These are phyloP conservation scores for Monodelphis domestica DNA, from an alignment of 2,797 vertebrate species.

Conservation along the genomic window DNA sequence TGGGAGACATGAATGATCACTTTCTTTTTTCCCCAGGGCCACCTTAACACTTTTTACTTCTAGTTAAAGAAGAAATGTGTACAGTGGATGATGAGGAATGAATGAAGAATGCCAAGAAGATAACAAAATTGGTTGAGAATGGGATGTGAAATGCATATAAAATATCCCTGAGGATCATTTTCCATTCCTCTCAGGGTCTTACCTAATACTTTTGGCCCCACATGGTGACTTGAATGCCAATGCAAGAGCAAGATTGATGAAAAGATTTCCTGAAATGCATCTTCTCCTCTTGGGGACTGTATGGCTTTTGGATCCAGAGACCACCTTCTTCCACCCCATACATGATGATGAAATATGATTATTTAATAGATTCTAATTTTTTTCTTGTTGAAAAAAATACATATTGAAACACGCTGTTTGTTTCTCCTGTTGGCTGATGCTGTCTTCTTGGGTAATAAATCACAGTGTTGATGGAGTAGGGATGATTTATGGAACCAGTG, in stretches of 20 bases:
- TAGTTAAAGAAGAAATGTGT: neutral
- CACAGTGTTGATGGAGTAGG: slow-evolving; percentile 30
- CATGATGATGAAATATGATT: too few relatives aligned
- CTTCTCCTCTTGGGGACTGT: neutral
- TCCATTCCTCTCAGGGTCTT: fast-evolving
- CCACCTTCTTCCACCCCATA: neutral
- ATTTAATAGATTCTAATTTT: neutral
- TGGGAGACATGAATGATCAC: neutral
- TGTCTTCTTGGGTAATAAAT: slow-evolving; percentile 50
- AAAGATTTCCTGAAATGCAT: neutral
- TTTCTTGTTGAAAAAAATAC: neutral
- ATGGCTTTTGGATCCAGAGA: neutral
- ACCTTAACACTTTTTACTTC: neutral
- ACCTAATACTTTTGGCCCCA: neutral
- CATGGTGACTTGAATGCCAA: neutral
- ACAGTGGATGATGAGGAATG: neutral
- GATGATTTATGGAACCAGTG: slow-evolving; percentile 45
- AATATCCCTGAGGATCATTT: neutral
- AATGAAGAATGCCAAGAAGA: neutral
- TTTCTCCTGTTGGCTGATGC: slow-evolving; percentile 40
- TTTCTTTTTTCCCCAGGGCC: neutral
- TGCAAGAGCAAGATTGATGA: neutral
- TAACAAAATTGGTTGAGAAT: neutral
- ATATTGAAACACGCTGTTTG: neutral
- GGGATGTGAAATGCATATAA: neutral